Conservation (phyloP, 1,140 invertebrate species). For the Acromyrmex heyeri region DNA sequence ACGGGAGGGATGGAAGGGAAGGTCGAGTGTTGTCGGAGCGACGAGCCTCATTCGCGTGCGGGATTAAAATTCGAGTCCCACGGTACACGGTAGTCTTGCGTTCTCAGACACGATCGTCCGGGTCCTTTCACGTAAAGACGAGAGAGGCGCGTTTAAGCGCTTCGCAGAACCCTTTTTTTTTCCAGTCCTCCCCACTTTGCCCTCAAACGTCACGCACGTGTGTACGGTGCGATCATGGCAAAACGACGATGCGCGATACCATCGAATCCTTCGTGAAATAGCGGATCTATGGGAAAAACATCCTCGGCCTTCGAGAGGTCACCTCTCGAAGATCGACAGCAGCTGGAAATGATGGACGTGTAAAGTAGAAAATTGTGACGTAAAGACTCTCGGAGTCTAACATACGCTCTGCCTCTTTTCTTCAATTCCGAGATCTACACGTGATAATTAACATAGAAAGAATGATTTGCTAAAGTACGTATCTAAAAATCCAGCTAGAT, state of each 20-base stretch:
- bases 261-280: conserved; percentile 33
- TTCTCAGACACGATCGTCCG: conserved; percentile 78
- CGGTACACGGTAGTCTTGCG: conserved; percentile 79
- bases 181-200: conserved; percentile 8
- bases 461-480: no score
- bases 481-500: no score
- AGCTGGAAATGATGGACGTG: neutral
- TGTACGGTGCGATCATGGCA: conserved; percentile 44
- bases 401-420: neutral
- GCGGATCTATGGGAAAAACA: conserved; percentile 50
- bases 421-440: neutral
- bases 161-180: conserved; percentile 79
- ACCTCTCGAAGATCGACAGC: conserved; percentile 33
- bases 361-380: neutral
- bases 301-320: conserved; percentile 36
- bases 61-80: conserved; percentile 84
- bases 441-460: neutral
- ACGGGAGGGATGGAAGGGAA: neutral
- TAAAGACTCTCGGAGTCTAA: conserved; percentile 5
- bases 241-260: conserved; percentile 21
- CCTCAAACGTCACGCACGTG: conserved; percentile 78
- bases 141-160: conserved; percentile 67
- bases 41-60: conserved; percentile 80
- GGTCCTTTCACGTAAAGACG: conserved; percentile 69
- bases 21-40: conserved; percentile 49